Percentiles rank a stretch among this genome's conserved stretches.
phyloP scores from a whole-genome alignment of 2,797 vertebrate genomes.

The Paramormyrops hopkinsi region DNA sequence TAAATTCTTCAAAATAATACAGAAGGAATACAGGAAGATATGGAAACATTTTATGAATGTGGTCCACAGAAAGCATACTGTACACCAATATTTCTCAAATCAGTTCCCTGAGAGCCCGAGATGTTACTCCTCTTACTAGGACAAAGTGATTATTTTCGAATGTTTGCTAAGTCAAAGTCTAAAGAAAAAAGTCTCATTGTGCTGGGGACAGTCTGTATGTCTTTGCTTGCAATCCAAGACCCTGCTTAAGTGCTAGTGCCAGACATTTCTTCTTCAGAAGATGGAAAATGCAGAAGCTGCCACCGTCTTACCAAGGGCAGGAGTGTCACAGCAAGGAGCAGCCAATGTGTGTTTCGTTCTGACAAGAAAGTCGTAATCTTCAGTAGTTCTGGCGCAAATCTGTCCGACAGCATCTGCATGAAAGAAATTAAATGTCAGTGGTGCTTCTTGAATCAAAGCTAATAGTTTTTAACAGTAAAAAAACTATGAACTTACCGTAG shows the following conservation, averaged over 20 bases:
- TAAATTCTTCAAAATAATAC: neutral
- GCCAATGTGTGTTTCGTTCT: neutral
- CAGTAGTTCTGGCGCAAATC: neutral
- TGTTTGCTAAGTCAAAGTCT: neutral
- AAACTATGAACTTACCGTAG: slow-evolving; percentile 4
- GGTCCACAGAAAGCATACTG: neutral
- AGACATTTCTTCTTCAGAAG: neutral
- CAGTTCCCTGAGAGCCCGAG: neutral
- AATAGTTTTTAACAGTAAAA: neutral
- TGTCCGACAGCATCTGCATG: neutral
- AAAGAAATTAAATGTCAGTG: neutral
- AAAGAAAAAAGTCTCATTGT: neutral
- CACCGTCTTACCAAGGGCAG: neutral
- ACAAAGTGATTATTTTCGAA: neutral
- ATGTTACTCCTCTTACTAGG: neutral
- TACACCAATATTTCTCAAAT: neutral
- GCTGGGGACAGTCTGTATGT: neutral
- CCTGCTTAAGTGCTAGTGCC: neutral
- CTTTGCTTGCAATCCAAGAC: neutral
- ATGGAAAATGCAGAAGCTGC: neutral
- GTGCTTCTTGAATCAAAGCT: neutral
- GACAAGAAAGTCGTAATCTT: neutral
- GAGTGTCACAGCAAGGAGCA: neutral
- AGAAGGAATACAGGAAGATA: neutral
- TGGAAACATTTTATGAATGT: neutral